phyloP scores from a whole-genome alignment of 2,797 vertebrate genomes.

The Periparus ater region DNA sequence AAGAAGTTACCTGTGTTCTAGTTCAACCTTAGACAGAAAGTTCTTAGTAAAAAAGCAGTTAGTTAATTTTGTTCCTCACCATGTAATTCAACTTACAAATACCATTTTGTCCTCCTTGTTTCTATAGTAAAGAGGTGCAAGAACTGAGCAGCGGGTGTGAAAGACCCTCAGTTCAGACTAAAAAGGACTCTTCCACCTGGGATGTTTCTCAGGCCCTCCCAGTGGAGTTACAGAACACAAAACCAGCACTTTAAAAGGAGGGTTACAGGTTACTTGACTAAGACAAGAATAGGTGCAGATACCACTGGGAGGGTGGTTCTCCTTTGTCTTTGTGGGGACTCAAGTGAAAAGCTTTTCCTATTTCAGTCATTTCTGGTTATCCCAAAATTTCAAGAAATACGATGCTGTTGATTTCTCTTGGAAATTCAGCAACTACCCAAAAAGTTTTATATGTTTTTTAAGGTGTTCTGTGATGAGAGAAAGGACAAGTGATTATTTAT shows the following conservation, averaged over 20 bases:
- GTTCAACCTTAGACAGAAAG: background rate
- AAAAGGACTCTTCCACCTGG: background rate
- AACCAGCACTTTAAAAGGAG: background rate
- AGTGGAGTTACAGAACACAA: background rate
- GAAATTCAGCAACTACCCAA: background rate
- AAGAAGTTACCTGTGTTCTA: background rate
- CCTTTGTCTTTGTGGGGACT: background rate
- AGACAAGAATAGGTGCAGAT: background rate
- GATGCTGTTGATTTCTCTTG: background rate
- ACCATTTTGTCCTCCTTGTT: background rate
- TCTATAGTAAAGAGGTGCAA: background rate
- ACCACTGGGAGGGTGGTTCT: background rate
- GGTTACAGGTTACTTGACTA: background rate
- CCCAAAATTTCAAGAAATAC: background rate
- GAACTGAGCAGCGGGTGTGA: background rate
- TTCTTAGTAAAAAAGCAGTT: background rate
- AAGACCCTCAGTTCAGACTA: background rate
- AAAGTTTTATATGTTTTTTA: background rate
- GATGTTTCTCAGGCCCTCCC: background rate
- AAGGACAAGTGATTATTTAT: background rate
- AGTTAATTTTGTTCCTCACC: background rate
- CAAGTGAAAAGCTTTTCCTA: background rate
- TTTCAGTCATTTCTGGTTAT: background rate
- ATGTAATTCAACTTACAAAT: background rate
- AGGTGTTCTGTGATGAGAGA: background rate